Evolutionary conservation across 2,888 invertebrate species (phyloP).

Genomic region (Yponomeuta plumbellus): DNA sequence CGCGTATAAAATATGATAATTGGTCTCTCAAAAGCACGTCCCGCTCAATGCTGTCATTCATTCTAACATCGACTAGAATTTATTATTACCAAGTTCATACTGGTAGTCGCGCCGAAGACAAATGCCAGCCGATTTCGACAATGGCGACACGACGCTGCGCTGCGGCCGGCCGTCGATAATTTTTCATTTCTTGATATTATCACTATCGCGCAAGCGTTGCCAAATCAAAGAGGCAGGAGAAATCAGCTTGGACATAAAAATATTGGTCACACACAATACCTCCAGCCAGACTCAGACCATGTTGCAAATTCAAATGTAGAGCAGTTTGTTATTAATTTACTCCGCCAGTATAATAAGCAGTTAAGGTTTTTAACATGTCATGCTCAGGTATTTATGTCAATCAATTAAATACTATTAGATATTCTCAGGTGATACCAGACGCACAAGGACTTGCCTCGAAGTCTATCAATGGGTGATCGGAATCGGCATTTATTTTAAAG

Average conservation of each 20-base stretch:
- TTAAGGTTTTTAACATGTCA: not conserved
- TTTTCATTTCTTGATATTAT: constrained; percentile 8
- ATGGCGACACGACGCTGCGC: not conserved
- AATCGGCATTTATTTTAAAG: not conserved
- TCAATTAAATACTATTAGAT: not conserved
- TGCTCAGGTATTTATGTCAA: constrained; percentile 9
- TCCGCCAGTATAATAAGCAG: not conserved
- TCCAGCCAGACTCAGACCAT: no score
- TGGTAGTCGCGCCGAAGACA: constrained; percentile 15
- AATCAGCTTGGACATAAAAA: not conserved
- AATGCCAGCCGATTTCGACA: constrained; percentile 9
- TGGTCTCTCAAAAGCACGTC: constrained; percentile 54
- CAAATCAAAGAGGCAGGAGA: not conserved
- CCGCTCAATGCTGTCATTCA: constrained; percentile 31
- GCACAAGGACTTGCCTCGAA: constrained; percentile 6
- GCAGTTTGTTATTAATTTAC: not conserved
- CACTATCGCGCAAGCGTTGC: not conserved
- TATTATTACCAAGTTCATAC: constrained; percentile 20
- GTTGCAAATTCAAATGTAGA: not conserved
- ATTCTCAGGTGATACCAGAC: no score
- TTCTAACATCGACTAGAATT: constrained; percentile 11
- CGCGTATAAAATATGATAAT: constrained; percentile 71
- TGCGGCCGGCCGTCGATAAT: not conserved
- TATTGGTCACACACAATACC: not conserved
- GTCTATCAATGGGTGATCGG: not conserved